A percentile compares a stretch with the other conserved stretches of the same genome.
phyloP scores from a whole-genome alignment of 2,113 vertebrate genomes.

The Planiliza haematocheilus region DNA sequence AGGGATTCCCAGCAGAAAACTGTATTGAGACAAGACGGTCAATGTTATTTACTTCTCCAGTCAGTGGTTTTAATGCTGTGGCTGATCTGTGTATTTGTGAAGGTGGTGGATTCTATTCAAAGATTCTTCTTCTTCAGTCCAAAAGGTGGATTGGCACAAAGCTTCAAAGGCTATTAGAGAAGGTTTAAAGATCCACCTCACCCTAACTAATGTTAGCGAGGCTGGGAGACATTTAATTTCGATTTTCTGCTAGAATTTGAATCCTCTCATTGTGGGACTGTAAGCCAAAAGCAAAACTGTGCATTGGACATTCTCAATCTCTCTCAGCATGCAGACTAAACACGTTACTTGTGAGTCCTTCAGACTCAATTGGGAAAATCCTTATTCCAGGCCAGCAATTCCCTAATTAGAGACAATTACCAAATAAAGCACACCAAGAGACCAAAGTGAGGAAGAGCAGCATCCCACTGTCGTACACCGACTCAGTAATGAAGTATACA shows the following conservation, averaged over 20 bases:
- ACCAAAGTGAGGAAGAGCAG: conserved; percentile 49
- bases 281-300: background rate
- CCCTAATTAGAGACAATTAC: conserved; percentile 59
- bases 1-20: no score
- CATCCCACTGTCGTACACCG: conserved; percentile 20
- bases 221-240: background rate
- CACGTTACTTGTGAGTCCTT: conserved; percentile 7
- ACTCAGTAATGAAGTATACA: conserved; percentile 51
- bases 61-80: no score
- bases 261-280: background rate
- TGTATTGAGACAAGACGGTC: no score
- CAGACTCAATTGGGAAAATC: conserved; percentile 31
- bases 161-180: background rate
- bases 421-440: conserved; percentile 40
- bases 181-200: background rate
- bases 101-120: conserved; percentile 1
- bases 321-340: conserved; percentile 1
- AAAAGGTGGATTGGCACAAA: background rate
- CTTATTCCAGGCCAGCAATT: conserved; percentile 40
- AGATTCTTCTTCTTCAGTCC: conserved; percentile 1
- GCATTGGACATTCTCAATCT: conserved; percentile 3
- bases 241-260: conserved; percentile 14
- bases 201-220: background rate
- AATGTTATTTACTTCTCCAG: no score
- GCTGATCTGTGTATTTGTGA: background rate